Percentiles rank a stretch among this genome's conserved stretches.
phyloP scores from a whole-genome alignment of 2,888 invertebrate species.

The Alsophila aescularia region DNA sequence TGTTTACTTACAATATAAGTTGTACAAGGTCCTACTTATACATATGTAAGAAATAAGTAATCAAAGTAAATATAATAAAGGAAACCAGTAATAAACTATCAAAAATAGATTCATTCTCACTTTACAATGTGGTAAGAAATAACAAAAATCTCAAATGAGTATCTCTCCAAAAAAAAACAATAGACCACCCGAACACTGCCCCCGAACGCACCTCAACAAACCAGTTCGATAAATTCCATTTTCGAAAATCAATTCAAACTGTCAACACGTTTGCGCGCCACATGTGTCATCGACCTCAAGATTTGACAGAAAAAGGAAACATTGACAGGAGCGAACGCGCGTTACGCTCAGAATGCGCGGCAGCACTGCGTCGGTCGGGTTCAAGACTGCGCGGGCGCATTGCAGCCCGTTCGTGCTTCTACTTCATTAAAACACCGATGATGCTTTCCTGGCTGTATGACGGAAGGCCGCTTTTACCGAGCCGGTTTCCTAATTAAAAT shows the following conservation, averaged over 20 bases:
- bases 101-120: too few relatives aligned
- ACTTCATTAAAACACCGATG: slow-evolving; percentile 78
- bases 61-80: too few relatives aligned
- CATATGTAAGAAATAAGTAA: too few relatives aligned
- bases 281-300: slow-evolving; percentile 60
- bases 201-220: slow-evolving; percentile 44
- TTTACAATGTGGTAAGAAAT: too few relatives aligned
- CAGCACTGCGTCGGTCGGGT: slow-evolving; percentile 55
- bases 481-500: slow-evolving; percentile 82
- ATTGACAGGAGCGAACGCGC: slow-evolving; percentile 56
- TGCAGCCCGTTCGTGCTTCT: slow-evolving; percentile 63
- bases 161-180: slow-evolving; percentile 22
- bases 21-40: too few relatives aligned
- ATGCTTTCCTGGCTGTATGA: slow-evolving; percentile 78
- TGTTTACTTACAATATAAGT: too few relatives aligned
- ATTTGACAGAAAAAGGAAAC: slow-evolving; percentile 49
- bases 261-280: slow-evolving; percentile 21
- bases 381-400: slow-evolving; percentile 56
- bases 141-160: background rate
- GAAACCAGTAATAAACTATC: too few relatives aligned
- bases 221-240: slow-evolving; percentile 32
- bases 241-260: slow-evolving; percentile 34
- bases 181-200: slow-evolving; percentile 36
- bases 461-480: slow-evolving; percentile 80
- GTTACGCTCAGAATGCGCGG: slow-evolving; percentile 70